Base-by-base conservation (phyloP, 2,888 invertebrate genomes). In the Lepidochrysops patricia region DNA sequence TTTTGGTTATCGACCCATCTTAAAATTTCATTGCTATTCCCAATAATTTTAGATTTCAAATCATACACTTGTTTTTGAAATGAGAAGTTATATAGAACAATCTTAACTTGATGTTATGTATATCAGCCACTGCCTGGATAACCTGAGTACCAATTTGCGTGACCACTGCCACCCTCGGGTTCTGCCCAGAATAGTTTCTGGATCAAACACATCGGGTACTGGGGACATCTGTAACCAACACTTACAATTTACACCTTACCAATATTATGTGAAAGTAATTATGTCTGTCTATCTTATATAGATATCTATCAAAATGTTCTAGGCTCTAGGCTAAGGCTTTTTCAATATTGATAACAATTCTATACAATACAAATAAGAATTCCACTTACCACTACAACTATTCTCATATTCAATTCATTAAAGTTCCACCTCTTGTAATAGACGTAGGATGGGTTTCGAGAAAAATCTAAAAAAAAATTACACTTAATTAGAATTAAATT, bases 381-480 rank as follows among this genome's bases (percentile, higher is more conserved):
- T 65, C 34, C 57, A 72, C 78, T 74, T 70, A 84, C 83, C n/a
- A 82, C 80, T 2, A 70, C 66, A 1, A 77, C 72, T 64, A 79
- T 70, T 35, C 72, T 72, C 68, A 84, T 64, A 1, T 70, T 61
- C 60, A 68, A 70, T 34, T 75, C 67, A 7, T 74, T 67, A 43
- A 81, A 84, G 63, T 84, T 65, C 78, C 79, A 84, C 23, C 82
- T 64, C 13, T 72, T 64, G 43, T 79, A 79, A 58, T 77, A 83
- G 63, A 19, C 29, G 29, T 54, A 54, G 1, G 29, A 13, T 15
- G 15, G 26, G 7, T 29, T 9, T 19, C 7, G 6, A 9, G 13
- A 9, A 15, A 4, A 4, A 19, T 1, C 54, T 54, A 6, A 2
- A 54, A 32, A 19, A 13, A 35, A 35, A 35, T 35, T n/a, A n/a